Percentiles rank a stretch among this genome's conserved stretches.
Conservation (phyloP, 1,140 invertebrate species). For the Scylla paramamosain region DNA sequence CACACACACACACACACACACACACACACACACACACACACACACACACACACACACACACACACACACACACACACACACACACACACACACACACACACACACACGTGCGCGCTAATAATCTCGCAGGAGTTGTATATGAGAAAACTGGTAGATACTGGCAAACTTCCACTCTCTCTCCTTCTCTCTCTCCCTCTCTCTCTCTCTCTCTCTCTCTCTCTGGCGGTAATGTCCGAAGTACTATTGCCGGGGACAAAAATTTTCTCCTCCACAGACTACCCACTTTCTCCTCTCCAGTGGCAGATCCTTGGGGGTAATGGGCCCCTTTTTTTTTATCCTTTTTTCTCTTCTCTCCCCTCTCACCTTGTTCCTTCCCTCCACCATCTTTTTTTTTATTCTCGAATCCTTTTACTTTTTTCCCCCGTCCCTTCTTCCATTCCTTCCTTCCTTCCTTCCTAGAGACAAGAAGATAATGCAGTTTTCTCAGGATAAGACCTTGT, state of each 20-base stretch:
- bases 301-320: slow-evolving; percentile 5
- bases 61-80: no score
- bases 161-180: background rate
- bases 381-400: background rate
- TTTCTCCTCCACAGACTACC: background rate
- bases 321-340: background rate
- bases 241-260: background rate
- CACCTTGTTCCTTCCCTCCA: background rate
- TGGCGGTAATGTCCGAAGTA: background rate
- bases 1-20: background rate
- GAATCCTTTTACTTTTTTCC: no score
- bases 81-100: background rate
- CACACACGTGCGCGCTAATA: background rate
- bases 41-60: background rate
- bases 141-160: background rate
- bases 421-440: background rate
- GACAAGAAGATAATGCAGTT: background rate
- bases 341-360: background rate
- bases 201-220: background rate
- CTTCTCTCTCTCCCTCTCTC: background rate
- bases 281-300: background rate
- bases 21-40: background rate
- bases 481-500: background rate
- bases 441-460: background rate
- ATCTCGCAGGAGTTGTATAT: no score